Evolutionary conservation across 1,140 invertebrate species (phyloP).

Genomic region (Acromyrmex heyeri): DNA sequence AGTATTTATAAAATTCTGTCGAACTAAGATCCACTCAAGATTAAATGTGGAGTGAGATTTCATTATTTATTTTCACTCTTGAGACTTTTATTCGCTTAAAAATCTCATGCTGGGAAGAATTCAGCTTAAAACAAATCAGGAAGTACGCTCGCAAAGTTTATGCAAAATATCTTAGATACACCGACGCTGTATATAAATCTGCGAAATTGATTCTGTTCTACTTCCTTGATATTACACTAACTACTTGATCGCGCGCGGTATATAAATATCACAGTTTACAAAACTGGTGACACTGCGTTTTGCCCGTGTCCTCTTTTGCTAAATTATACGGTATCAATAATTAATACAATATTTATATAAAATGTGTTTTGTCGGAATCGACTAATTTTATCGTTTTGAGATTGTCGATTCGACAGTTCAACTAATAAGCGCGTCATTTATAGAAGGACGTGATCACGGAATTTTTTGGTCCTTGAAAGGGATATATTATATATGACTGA

Average conservation of each 20-base stretch:
- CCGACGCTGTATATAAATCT: slow-evolving; percentile 17
- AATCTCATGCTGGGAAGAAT: not conserved
- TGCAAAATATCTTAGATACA: slow-evolving; percentile 18
- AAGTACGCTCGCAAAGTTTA: not conserved
- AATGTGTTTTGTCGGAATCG: slow-evolving; percentile 48
- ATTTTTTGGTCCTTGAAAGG: not conserved
- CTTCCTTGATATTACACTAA: slow-evolving; percentile 45
- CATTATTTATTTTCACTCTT: not conserved
- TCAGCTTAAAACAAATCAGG: not conserved
- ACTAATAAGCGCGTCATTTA: slow-evolving; percentile 34
- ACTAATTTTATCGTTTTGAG: slow-evolving; percentile 10
- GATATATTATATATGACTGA: not conserved
- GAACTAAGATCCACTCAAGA: not conserved
- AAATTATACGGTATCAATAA: slow-evolving; percentile 72
- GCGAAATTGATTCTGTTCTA: slow-evolving; percentile 33
- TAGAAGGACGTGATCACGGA: not conserved
- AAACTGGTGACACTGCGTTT: slow-evolving; percentile 78
- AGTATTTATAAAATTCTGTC: not conserved
- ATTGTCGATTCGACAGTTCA: slow-evolving; percentile 10
- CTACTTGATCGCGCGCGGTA: slow-evolving; percentile 66
- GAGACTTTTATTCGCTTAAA: not conserved
- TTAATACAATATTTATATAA: slow-evolving; percentile 61
- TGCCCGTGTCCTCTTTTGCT: slow-evolving; percentile 62
- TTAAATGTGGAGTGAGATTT: not conserved
- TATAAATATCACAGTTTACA: slow-evolving; percentile 85